A percentile compares a stretch with the other conserved stretches of the same genome.
Conservation (phyloP, 2,797 vertebrate species). For the Enteromius radiatus region DNA sequence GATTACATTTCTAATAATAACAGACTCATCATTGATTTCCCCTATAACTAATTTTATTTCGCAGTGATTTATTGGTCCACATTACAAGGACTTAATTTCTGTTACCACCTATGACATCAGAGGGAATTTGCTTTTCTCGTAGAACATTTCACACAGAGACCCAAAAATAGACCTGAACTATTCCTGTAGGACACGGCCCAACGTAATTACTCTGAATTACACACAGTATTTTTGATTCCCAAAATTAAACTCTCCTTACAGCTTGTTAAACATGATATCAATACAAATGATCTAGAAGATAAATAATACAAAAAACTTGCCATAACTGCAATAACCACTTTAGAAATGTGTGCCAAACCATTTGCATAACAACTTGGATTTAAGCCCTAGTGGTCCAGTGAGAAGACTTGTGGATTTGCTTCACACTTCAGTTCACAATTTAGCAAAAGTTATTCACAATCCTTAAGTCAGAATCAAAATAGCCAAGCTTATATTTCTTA, state of each 20-base stretch:
- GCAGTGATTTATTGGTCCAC: neutral
- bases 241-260: constrained; percentile 33
- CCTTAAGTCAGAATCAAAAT: neutral
- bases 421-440: neutral
- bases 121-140: constrained; percentile 26
- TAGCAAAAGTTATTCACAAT: neutral
- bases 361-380: neutral
- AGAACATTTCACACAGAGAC: constrained; percentile 32
- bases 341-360: constrained; percentile 19
- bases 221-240: constrained; percentile 23
- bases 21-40: neutral
- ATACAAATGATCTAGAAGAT: constrained; percentile 7
- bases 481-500: neutral
- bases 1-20: neutral
- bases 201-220: constrained; percentile 6
- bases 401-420: neutral
- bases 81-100: constrained; percentile 11
- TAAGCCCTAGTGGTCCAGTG: neutral
- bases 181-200: constrained; percentile 27
- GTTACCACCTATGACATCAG: constrained; percentile 21
- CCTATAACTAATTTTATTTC: neutral
- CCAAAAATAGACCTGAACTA: constrained; percentile 39
- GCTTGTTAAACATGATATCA: constrained; percentile 19
- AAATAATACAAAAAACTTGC: neutral
- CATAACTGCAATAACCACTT: neutral